A percentile compares a stretch with the other conserved stretches of the same genome.
phyloP scores from a whole-genome alignment of 1,140 invertebrate genomes.

The Carcinoscorpius rotundicauda region DNA sequence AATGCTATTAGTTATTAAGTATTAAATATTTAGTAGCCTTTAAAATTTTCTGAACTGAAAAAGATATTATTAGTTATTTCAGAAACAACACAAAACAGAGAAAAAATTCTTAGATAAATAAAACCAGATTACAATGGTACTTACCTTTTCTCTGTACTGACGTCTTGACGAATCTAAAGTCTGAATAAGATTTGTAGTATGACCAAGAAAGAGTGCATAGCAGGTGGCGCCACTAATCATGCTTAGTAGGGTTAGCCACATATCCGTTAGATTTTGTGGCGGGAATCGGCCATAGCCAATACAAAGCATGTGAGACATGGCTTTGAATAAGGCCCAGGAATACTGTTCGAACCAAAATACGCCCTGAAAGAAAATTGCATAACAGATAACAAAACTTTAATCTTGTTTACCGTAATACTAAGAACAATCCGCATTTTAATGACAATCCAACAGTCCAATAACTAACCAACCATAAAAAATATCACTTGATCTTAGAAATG shows the following conservation, averaged over 20 bases:
- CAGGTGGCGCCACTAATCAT: slow-evolving; percentile 97
- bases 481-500: no score
- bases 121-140: slow-evolving; percentile 6
- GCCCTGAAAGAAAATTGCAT: slow-evolving; percentile 47
- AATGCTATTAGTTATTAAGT: no score
- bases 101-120: no score
- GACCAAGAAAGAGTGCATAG: slow-evolving; percentile 95
- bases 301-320: slow-evolving; percentile 98
- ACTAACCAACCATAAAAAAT: no score
- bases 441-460: no score
- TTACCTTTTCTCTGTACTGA: slow-evolving; percentile 95
- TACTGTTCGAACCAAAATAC: slow-evolving; percentile 97
- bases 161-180: slow-evolving; percentile 93
- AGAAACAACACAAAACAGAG: no score
- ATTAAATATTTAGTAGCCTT: no score
- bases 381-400: no score
- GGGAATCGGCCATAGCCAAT: slow-evolving; percentile 95
- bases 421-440: no score
- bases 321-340: slow-evolving; percentile 97
- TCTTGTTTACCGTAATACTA: no score
- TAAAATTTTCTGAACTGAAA: no score
- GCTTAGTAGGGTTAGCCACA: slow-evolving; percentile 97
- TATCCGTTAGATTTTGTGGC: slow-evolving; percentile 91
- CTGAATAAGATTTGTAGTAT: slow-evolving; percentile 96
- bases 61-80: no score